Percentiles rank a stretch among this genome's conserved stretches.
These are phyloP conservation scores for Labeo catla DNA, from an alignment of 2,113 vertebrate species.

Conservation along the genomic window DNA sequence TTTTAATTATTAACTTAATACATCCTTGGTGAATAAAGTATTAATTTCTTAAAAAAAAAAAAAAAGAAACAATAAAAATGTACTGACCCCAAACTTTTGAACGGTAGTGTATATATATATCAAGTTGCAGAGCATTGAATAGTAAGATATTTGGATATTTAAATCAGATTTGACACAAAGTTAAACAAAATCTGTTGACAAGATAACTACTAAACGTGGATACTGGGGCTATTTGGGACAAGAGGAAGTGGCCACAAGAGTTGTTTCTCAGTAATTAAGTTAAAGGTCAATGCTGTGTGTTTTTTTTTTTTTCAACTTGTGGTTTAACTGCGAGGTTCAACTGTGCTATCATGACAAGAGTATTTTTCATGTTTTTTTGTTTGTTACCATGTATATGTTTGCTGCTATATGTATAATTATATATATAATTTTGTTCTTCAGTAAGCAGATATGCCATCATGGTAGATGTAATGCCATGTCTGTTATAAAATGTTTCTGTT, in stretches of 20 bases:
- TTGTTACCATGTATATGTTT: neutral
- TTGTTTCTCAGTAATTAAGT: neutral
- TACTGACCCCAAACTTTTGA: no score
- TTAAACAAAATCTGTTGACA: no score
- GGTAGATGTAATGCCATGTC: neutral
- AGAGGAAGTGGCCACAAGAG: neutral
- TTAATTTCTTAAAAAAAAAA: no score
- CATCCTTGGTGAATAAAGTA: no score
- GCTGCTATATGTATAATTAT: neutral
- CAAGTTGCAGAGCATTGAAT: no score
- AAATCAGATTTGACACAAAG: no score
- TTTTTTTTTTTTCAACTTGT: neutral
- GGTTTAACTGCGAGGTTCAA: neutral
- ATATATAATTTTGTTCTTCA: no score
- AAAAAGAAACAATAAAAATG: no score
- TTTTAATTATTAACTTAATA: no score
- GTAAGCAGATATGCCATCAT: neutral
- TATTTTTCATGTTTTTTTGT: neutral
- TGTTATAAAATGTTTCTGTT: neutral
- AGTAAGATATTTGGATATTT: no score
- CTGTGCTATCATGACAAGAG: neutral
- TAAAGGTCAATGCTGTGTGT: neutral
- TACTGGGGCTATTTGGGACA: neutral
- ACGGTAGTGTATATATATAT: no score
- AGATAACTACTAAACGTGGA: neutral